Evolutionary conservation across 2,113 vertebrate species (phyloP).

Genomic region (Brachypteracias leptosomus): DNA sequence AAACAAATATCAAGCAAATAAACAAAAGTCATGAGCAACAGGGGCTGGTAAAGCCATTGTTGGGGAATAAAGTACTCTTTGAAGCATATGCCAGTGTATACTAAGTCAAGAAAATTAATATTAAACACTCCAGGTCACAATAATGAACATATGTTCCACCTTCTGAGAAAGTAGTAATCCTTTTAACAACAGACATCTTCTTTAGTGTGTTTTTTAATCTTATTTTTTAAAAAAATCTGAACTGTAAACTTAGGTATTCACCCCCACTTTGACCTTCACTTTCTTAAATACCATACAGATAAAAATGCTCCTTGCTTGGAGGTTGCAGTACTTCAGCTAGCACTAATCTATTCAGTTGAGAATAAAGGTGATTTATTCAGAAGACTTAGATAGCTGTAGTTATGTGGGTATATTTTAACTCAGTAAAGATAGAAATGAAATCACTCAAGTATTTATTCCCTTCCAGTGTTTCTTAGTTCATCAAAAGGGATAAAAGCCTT

Average conservation of each 20-base stretch:
- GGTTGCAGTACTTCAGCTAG: neutral
- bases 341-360: neutral
- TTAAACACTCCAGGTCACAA: neutral
- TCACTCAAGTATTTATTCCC: neutral
- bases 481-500: neutral
- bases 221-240: neutral
- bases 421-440: neutral
- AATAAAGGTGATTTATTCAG: neutral
- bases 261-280: neutral
- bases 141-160: neutral
- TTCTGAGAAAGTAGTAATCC: neutral
- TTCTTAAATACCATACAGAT: neutral
- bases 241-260: neutral
- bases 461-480: neutral
- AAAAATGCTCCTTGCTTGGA: neutral
- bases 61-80: neutral
- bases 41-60: slow-evolving; percentile 1
- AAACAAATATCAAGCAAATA: slow-evolving; percentile 49
- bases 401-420: neutral
- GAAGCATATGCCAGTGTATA: neutral
- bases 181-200: neutral
- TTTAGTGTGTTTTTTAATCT: neutral
- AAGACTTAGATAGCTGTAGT: neutral
- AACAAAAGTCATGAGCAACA: slow-evolving; percentile 39
- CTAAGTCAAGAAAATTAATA: slow-evolving; percentile 10